These are phyloP conservation scores for Geotrypetes seraphini DNA, from an alignment of 2,797 vertebrate species.

Conservation along the genomic window DNA sequence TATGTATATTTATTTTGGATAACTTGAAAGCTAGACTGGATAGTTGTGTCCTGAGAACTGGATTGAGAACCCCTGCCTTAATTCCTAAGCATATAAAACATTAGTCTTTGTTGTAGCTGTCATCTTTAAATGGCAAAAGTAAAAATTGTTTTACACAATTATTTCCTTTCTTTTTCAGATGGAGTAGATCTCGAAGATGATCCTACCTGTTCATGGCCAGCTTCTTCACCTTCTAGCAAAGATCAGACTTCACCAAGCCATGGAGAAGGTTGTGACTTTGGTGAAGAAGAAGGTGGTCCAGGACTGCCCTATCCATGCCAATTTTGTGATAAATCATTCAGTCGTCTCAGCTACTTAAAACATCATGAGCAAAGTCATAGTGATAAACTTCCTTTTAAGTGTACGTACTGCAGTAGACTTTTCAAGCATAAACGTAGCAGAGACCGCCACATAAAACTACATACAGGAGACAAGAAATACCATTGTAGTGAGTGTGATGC, in stretches of 20 bases:
- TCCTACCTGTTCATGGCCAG: slow-evolving; percentile 91
- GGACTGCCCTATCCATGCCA: slow-evolving; percentile 95
- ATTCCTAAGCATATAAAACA: too few relatives aligned
- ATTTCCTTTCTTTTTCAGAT: slow-evolving; percentile 61
- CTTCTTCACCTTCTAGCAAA: slow-evolving; percentile 96
- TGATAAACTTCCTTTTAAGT: slow-evolving; percentile 95
- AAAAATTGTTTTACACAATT: slow-evolving; percentile 4
- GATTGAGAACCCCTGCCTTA: too few relatives aligned
- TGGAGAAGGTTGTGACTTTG: slow-evolving; percentile 92
- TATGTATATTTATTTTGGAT: too few relatives aligned
- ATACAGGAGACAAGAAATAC: slow-evolving; percentile 96
- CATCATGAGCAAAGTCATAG: slow-evolving; percentile 97
- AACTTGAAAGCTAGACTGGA: too few relatives aligned
- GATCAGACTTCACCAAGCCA: slow-evolving; percentile 94
- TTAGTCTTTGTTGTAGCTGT: too few relatives aligned
- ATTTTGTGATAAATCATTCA: slow-evolving; percentile 97
- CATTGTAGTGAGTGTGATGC: slow-evolving; percentile 95
- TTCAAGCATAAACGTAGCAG: slow-evolving; percentile 98
- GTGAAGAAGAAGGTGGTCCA: slow-evolving; percentile 89
- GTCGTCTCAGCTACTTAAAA: slow-evolving; percentile 95
- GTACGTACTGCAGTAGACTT: slow-evolving; percentile 92
- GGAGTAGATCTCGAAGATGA: slow-evolving; percentile 93
- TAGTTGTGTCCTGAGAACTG: too few relatives aligned
- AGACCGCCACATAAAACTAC: slow-evolving; percentile 94
- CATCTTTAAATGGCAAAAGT: background rate